A percentile compares a stretch with the other conserved stretches of the same genome.
Conservation (phyloP, 2,113 vertebrate species). For the Petrocephalus microphthalmus region DNA sequence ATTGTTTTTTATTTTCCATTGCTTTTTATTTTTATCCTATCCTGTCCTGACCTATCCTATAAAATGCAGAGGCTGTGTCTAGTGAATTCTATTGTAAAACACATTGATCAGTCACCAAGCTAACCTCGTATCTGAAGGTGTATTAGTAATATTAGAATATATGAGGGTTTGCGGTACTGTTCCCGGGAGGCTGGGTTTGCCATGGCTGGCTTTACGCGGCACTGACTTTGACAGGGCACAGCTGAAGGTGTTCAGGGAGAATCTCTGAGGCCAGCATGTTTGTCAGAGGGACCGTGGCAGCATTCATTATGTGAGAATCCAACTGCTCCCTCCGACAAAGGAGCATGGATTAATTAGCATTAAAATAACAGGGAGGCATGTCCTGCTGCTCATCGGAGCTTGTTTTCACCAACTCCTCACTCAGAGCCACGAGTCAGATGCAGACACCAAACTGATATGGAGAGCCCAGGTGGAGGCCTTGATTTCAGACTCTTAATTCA, state of each 20-base stretch:
- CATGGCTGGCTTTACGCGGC: not conserved
- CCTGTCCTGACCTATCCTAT: no score
- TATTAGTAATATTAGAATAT: not conserved
- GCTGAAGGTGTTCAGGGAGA: not conserved
- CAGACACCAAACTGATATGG: no score
- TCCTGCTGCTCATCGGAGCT: not conserved
- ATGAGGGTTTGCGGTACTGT: not conserved
- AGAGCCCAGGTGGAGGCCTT: not conserved
- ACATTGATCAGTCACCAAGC: not conserved
- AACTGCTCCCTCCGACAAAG: not conserved
- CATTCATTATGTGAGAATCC: not conserved
- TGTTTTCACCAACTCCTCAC: not conserved
- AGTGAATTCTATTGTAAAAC: not conserved
- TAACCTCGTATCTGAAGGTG: not conserved
- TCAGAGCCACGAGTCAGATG: not conserved
- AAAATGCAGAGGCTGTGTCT: not conserved
- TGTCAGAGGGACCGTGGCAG: not conserved
- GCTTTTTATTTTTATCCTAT: no score
- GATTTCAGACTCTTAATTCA: not conserved
- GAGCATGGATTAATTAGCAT: constrained; percentile 6
- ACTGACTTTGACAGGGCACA: not conserved
- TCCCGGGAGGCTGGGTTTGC: not conserved
- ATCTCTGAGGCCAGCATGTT: not conserved
- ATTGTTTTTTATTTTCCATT: no score
- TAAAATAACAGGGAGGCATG: not conserved